Percentiles rank a stretch among this genome's conserved stretches.
phyloP scores from a whole-genome alignment of 2,797 vertebrate species.

The Cryptoprocta ferox region DNA sequence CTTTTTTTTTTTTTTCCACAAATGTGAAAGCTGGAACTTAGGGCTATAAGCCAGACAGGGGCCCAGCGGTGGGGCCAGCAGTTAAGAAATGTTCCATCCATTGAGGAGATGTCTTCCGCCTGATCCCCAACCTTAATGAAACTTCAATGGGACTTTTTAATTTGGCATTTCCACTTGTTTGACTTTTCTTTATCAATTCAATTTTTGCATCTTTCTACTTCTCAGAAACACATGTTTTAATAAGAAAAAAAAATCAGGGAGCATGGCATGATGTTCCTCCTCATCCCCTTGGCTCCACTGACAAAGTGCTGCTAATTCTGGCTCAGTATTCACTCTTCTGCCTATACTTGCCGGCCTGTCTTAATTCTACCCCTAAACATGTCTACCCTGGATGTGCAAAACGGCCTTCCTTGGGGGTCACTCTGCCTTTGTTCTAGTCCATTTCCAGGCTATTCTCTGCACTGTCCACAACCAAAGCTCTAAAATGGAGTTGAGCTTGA shows the following conservation, averaged over 20 bases:
- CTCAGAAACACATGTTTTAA: neutral
- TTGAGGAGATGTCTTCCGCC: neutral
- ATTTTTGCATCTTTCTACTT: neutral
- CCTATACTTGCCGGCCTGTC: neutral
- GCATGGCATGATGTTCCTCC: neutral
- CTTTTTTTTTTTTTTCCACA: neutral
- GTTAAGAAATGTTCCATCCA: neutral
- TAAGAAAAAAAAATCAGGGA: neutral
- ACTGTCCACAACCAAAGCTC: neutral
- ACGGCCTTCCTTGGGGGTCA: neutral
- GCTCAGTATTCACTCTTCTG: neutral
- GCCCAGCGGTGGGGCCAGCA: neutral
- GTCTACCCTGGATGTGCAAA: no score
- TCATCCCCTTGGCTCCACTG: neutral
- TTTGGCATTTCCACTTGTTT: neutral
- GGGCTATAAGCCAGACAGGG: no score
- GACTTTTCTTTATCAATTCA: neutral
- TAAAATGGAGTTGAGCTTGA: neutral
- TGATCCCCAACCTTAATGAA: neutral
- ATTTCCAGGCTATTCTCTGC: neutral
- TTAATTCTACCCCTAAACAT: neutral
- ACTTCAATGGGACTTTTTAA: neutral
- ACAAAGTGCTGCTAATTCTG: neutral
- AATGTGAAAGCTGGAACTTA: neutral
- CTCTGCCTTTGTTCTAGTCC: neutral